These are phyloP conservation scores for Cistogaster globosa DNA, from an alignment of 2,888 invertebrate species.

Conservation along the genomic window DNA sequence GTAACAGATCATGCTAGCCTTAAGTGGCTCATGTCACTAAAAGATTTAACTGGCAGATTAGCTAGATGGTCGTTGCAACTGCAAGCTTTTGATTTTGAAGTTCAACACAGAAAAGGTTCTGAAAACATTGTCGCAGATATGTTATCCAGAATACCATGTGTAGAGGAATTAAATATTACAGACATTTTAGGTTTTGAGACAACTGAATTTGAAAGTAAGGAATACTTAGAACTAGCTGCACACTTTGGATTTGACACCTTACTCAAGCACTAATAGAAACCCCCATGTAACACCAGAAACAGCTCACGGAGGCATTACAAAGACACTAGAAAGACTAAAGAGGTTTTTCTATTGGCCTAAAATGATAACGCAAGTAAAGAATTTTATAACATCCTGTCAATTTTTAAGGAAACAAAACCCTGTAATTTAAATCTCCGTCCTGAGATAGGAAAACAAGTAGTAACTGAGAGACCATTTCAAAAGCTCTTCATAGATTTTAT, in stretches of 20 bases:
- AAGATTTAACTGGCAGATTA: too few relatives aligned
- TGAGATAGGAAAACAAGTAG: background rate
- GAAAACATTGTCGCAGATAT: too few relatives aligned
- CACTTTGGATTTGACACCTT: constrained; percentile 13
- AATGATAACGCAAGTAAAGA: constrained; percentile 4
- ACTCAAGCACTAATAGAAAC: constrained; percentile 21
- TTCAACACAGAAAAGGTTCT: too few relatives aligned
- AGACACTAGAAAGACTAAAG: constrained; percentile 25
- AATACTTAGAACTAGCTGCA: too few relatives aligned
- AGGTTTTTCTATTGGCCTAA: constrained; percentile 45
- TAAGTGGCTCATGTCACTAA: too few relatives aligned
- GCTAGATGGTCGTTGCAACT: too few relatives aligned
- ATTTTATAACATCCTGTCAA: too few relatives aligned
- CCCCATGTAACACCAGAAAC: constrained; percentile 13
- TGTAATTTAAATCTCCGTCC: background rate
- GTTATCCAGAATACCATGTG: constrained; percentile 22
- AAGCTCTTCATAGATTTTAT: constrained; percentile 65
- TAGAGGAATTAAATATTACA: constrained; percentile 8
- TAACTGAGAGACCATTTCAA: background rate
- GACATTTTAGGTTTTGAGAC: too few relatives aligned
- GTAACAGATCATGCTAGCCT: too few relatives aligned
- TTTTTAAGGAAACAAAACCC: constrained; percentile 43
- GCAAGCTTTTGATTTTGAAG: constrained; percentile 40
- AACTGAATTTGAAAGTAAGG: too few relatives aligned
- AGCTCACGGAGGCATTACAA: constrained; percentile 29